Base-by-base conservation (phyloP, 2,888 invertebrate genomes). In the Chalcosyrphus nemorum region DNA sequence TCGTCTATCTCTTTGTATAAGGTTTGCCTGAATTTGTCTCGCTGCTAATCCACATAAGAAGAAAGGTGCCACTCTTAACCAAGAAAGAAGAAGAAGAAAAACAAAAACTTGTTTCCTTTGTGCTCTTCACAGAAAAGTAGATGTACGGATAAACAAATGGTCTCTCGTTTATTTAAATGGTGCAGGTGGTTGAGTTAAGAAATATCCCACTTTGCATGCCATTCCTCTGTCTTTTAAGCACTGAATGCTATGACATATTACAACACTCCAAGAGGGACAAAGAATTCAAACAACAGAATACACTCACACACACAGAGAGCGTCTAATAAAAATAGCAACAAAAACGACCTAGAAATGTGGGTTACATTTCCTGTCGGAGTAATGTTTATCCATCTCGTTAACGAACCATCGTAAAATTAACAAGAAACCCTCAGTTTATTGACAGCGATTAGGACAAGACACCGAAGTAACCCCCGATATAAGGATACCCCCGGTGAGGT, bases 351-450 rank as follows among this genome's bases (percentile, higher is more conserved):
- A 41, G 50, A 50, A 72, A 47, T 61, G 72, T 72, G 52, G 76
- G 50, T 72, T 63, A 81, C 70, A 82, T 71, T 71, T 52, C 27
- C 59, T 61, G 56, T 72, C 21, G 54, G 63, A 70, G 63, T 70
- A 80, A 84, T 74, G 70, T 65, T 70, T 70, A 84, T 84, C 80
- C 70, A 75, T 84, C 74, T 75, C 68, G 80, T 84, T 77, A 80
- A 75, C 84, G 78, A 82, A 78, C 82, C 82, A 78, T 78, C 82
- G 72, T 82, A 82, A 84, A 84, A 84, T 84, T 78, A 84, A 84
- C 84, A 84, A 84, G 74, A 70, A 77, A 57, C 84, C 80, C 80
- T 70, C 68, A 80, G 84, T 84, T 84, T 78, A 84, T 84, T 80
- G 84, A 84, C 80, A 80, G 78, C 74, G 74, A 84, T 84, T 84